These are phyloP conservation scores for Polyodon spathula DNA, from an alignment of 2,113 vertebrate species.

Conservation along the genomic window DNA sequence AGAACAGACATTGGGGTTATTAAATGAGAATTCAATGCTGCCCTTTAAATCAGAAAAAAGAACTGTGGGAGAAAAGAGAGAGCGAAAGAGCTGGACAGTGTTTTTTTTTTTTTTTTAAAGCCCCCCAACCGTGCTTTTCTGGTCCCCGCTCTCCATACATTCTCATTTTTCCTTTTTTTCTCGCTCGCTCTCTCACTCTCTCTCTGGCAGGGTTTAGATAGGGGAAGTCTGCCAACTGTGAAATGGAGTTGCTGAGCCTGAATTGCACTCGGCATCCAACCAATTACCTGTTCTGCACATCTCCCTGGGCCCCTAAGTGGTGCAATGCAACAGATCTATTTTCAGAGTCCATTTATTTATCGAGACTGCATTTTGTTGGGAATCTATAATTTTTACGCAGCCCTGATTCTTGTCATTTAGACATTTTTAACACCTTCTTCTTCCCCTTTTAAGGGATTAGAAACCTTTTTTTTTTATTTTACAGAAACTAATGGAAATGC, in stretches of 20 bases:
- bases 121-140: not conserved
- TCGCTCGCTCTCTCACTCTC: not conserved
- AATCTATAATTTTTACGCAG: constrained; percentile 31
- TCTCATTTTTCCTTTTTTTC: not conserved
- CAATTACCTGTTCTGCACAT: constrained; percentile 33
- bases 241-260: constrained; percentile 40
- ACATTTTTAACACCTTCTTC: constrained; percentile 20
- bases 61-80: not conserved
- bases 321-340: not conserved
- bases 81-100: not conserved
- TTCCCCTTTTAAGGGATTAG: not conserved
- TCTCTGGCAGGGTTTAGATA: constrained; percentile 11
- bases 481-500: no score
- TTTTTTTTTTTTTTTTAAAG: not conserved
- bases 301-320: constrained; percentile 16
- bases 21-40: no score
- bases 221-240: constrained; percentile 28
- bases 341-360: constrained; percentile 21
- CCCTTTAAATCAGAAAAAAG: no score
- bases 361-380: constrained; percentile 18
- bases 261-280: constrained; percentile 38
- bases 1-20: no score
- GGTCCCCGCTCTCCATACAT: not conserved
- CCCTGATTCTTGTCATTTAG: constrained; percentile 25
- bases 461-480: not conserved